Conservation (phyloP, 1,140 invertebrate species). For the Ptiloglossa arizonensis region DNA sequence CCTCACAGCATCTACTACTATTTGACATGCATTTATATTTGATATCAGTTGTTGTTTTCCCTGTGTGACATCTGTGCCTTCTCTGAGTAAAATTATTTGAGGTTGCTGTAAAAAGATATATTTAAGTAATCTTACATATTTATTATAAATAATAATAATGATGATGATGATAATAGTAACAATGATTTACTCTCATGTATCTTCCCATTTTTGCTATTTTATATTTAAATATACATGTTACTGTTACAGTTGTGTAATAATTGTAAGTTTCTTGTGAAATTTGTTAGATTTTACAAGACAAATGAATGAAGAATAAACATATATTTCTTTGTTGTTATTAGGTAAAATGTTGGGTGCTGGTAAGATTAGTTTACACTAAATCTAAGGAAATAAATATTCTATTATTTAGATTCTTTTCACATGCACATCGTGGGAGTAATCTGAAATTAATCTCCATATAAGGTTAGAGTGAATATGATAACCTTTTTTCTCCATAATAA, state of each 20-base stretch:
- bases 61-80: conserved; percentile 98
- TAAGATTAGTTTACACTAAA: background rate
- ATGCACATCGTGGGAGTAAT: conserved; percentile 20
- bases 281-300: conserved; percentile 14
- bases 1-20: conserved; percentile 96
- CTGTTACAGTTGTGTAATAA: background rate
- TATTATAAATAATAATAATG: background rate
- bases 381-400: too few relatives aligned
- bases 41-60: conserved; percentile 98
- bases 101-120: conserved; percentile 90
- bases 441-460: conserved; percentile 71
- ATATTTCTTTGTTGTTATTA: conserved; percentile 9
- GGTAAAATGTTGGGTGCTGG: background rate
- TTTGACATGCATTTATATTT: conserved; percentile 99
- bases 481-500: background rate
- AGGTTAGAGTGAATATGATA: conserved; percentile 65
- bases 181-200: conserved; percentile 59
- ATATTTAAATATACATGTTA: conserved; percentile 10
- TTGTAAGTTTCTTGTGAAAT: background rate
- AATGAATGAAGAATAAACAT: conserved; percentile 10
- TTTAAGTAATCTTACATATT: background rate
- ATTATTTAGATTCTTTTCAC: background rate
- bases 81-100: conserved; percentile 98
- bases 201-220: conserved; percentile 60
- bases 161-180: conserved; percentile 20